These are phyloP conservation scores for Crax fasciolata DNA, from an alignment of 2,797 vertebrate genomes.

Conservation along the genomic window DNA sequence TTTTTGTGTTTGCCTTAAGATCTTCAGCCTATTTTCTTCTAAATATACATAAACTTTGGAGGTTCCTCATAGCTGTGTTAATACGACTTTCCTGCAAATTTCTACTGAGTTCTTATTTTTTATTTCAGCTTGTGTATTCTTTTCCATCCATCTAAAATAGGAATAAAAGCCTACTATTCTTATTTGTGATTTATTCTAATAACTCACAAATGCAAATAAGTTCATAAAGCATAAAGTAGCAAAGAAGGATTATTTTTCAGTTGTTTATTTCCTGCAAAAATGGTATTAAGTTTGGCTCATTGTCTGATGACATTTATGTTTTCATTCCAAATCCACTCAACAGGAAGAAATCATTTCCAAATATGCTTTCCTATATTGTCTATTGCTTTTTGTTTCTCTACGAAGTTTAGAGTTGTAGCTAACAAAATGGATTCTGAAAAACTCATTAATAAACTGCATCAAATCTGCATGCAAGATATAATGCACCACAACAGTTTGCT, in stretches of 20 bases:
- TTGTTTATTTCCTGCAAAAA: neutral
- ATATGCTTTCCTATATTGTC: neutral
- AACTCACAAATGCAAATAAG: neutral
- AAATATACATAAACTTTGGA: neutral
- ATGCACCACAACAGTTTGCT: neutral
- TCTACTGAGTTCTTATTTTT: neutral
- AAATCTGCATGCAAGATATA: neutral
- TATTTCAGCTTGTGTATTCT: neutral
- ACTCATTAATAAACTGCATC: neutral
- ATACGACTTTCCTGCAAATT: neutral
- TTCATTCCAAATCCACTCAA: conserved; percentile 29
- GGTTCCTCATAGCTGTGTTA: neutral
- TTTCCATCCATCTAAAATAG: neutral
- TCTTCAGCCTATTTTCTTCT: neutral
- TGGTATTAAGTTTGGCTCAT: neutral
- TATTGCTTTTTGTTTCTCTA: neutral
- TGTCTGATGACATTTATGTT: conserved; percentile 4
- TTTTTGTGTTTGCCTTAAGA: neutral
- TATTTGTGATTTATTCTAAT: neutral
- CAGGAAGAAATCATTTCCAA: conserved; percentile 1
- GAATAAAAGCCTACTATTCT: neutral
- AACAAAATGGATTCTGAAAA: neutral
- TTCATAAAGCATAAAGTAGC: neutral
- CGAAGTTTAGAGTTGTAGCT: neutral
- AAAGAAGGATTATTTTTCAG: conserved; percentile 19